Evolutionary conservation across 2,797 vertebrate species (phyloP), one percentile per base, ranked within the genome.

Genomic region (Octomys mimax): DNA sequence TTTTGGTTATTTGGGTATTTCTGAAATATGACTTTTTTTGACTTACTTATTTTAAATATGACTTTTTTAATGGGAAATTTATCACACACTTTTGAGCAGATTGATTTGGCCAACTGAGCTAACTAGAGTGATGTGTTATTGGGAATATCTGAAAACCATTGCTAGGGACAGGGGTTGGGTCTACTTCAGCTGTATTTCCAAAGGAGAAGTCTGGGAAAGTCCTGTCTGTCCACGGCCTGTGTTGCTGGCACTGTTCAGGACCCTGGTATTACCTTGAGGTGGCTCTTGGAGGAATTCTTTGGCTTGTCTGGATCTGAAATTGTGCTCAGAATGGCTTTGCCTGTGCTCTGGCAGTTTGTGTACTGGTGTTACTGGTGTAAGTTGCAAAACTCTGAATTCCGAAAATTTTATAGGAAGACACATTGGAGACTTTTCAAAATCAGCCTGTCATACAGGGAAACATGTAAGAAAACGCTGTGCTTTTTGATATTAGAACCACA

Each of bases 351-450:
- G 77, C 82, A 70, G 28, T 26, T 92, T 92, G 64, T 31, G 1
- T 57, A 9, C n/a, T 73, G 49, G 24, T 79, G 31, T 95, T 62
- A 70, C 57, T 18, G 75, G 66, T 79, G 49, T 96, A 64, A 92
- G 66, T 86, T 85, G 91, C 28, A 93, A 77, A 92, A 42, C 68
- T 66, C 42, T 39, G 26, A 77, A 78, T 93, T 95, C 70, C 94
- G 91, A 59, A 61, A 80, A 36, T 88, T 87, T 92, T 92, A 52
- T 24, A 71, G 87, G 26, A 95, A 87, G 54, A 80, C 13, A 70
- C 73, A 89, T 13, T 62, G 73, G 28, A 91, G 70, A 73, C 39
- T 62, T 92, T 91, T 86, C 64, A n/a, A n/a, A 86, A 92, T 70
- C 75, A 79, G 59, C 18, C 31, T 92, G 14, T 46, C 33, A 79